phyloP scores from a whole-genome alignment of 2,888 invertebrate species.

The Epistrophe eligans region DNA sequence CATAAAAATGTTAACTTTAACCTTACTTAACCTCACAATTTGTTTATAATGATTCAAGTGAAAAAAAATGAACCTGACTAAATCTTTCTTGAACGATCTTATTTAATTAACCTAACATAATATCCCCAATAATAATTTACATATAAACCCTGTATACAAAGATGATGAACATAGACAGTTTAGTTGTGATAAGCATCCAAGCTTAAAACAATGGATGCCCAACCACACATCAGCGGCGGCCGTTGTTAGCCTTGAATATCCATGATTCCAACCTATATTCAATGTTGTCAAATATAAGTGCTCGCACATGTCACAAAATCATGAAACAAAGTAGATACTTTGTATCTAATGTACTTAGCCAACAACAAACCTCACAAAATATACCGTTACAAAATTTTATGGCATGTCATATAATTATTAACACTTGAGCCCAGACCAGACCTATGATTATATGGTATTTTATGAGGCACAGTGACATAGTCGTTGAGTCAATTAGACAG shows the following conservation, averaged over 20 bases:
- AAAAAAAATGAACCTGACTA: background rate
- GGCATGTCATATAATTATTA: constrained; percentile 64
- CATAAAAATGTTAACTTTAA: background rate
- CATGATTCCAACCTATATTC: constrained; percentile 2
- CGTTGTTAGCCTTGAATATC: background rate
- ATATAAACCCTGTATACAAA: background rate
- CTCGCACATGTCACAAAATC: constrained; percentile 66
- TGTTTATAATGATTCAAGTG: background rate
- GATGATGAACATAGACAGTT: background rate
- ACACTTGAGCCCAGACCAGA: constrained; percentile 27
- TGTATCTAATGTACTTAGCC: constrained; percentile 31
- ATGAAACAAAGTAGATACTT: constrained; percentile 14
- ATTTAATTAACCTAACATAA: background rate
- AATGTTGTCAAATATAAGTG: constrained; percentile 38
- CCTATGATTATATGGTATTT: constrained; percentile 11
- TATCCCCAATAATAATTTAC: background rate
- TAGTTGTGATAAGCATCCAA: background rate
- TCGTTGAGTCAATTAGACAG: constrained; percentile 53
- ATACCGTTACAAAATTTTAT: constrained; percentile 65
- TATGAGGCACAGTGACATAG: constrained; percentile 65
- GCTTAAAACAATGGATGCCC: background rate
- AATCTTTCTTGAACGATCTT: background rate
- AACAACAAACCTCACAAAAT: constrained; percentile 8
- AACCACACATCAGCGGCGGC: background rate
- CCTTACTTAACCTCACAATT: background rate